Percentiles rank a stretch among this genome's conserved stretches.
Evolutionary conservation across 2,797 vertebrate genomes (phyloP).

Genomic region (Momotus momota): DNA sequence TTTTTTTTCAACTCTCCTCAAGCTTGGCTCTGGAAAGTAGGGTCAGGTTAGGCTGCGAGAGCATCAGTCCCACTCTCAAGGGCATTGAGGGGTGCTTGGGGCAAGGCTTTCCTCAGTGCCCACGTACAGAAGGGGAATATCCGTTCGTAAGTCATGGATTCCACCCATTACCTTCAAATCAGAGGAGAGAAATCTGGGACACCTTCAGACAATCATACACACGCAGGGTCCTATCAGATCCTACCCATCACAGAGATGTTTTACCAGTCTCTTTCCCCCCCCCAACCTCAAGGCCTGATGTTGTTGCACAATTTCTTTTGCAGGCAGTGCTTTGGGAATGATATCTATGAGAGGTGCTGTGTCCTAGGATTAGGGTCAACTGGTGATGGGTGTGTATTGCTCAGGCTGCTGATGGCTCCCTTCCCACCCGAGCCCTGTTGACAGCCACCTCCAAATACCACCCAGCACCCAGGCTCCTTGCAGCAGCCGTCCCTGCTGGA

Average conservation of each 20-base stretch:
- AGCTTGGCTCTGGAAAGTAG: not conserved
- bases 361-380: not conserved
- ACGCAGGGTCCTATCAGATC: not conserved
- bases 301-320: not conserved
- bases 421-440: not conserved
- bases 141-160: fast-evolving
- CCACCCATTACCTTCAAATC: not conserved
- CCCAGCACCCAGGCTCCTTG: fast-evolving
- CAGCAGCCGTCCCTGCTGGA: not conserved
- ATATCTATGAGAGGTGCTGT: not conserved
- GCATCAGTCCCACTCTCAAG: fast-evolving
- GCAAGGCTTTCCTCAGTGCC: not conserved
- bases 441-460: not conserved
- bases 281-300: not conserved
- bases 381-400: not conserved
- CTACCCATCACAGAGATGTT: not conserved
- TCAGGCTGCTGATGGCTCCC: not conserved
- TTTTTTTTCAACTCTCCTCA: not conserved
- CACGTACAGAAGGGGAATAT: not conserved
- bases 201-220: not conserved
- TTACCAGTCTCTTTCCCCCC: not conserved
- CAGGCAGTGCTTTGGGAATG: not conserved
- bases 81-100: not conserved
- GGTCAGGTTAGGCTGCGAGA: not conserved
- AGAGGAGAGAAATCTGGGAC: not conserved